Base-by-base conservation (phyloP, 2,888 invertebrate genomes). In the Lasioglossum leucozonium region DNA sequence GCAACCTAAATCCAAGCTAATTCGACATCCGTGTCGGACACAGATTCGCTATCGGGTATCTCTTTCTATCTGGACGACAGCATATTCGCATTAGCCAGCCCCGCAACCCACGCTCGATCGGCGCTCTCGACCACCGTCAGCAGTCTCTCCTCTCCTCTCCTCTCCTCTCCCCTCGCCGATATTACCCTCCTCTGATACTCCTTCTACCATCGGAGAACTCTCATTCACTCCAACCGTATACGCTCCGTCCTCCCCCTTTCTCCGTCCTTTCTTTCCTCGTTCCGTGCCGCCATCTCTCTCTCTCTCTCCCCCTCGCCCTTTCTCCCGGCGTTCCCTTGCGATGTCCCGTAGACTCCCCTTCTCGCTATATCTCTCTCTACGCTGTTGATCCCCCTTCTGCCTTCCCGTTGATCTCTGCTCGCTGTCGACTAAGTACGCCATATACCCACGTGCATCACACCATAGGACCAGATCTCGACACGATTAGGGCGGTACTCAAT, bases 21-120 rank as follows among this genome's bases (percentile, higher is more conserved):
- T 95, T 95, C 95, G 95, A 95, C 95, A 95, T 94, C 95, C 95
- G 93, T 95, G 95, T 95, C 94, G 94, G 93, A 95, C 95, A 95
- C 94, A 94, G 95, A 95, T 95, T 95, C 93, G 93, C 94, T 95
- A 95, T 95, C 95, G 93, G 92, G 91, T 95, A 95, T 95, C 95
- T 95, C 94, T 95, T 95, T 95, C 95, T 95, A 95, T 95, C 95
- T 94, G 94, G 93, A 93, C 94, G 93, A 95, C 95, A 95, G 94
- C 95, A 94, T 94, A 95, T 95, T 95, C 94, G 94, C 95, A 95
- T 95, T 95, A 95, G 95, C 94, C 93, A 92, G 94, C 93, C 93
- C 94, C 93, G 92, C 94, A 94, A 92, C 94, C 94, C 95, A 95
- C 95, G 94, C 94, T 94, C 94, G 92, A 93, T 94, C 94, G 93